Percentiles rank a stretch among this genome's conserved stretches.
Conservation (phyloP, 2,797 vertebrate species). For the Epinephelus coioides region DNA sequence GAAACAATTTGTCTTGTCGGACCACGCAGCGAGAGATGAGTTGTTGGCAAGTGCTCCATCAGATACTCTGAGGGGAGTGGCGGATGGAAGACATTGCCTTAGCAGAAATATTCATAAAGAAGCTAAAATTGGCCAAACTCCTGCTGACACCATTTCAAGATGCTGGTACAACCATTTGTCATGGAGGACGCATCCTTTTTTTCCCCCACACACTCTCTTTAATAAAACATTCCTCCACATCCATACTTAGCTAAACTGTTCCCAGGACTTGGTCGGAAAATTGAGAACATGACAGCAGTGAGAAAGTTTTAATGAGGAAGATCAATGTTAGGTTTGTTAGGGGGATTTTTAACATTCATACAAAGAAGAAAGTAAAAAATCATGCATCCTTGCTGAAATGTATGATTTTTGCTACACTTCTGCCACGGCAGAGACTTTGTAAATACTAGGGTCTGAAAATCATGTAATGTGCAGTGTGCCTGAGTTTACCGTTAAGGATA, state of each 20-base stretch:
- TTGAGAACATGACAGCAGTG: not conserved
- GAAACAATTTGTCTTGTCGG: conserved; percentile 77
- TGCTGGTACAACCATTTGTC: conserved; percentile 60
- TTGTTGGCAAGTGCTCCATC: conserved; percentile 62
- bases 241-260: conserved; percentile 11
- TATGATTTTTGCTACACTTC: too few species aligned
- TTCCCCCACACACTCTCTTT: not conserved
- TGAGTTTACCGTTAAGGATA: conserved; percentile 93
- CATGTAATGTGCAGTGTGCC: too few species aligned
- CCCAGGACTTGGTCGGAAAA: not conserved
- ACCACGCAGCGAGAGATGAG: conserved; percentile 63
- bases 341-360: not conserved
- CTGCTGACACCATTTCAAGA: conserved; percentile 63
- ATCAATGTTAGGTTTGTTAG: not conserved
- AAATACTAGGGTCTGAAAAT: too few species aligned
- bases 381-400: too few species aligned
- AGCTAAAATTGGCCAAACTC: conserved; percentile 71
- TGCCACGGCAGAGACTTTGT: too few species aligned
- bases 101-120: conserved; percentile 71
- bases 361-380: not conserved
- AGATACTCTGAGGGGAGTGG: conserved; percentile 74
- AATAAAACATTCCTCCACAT: conserved; percentile 44
- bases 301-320: too few species aligned
- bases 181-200: conserved; percentile 15
- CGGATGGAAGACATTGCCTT: conserved; percentile 43